Evolutionary conservation across 1,140 invertebrate species (phyloP).

Genomic region (Lysiphlebus fabarum): DNA sequence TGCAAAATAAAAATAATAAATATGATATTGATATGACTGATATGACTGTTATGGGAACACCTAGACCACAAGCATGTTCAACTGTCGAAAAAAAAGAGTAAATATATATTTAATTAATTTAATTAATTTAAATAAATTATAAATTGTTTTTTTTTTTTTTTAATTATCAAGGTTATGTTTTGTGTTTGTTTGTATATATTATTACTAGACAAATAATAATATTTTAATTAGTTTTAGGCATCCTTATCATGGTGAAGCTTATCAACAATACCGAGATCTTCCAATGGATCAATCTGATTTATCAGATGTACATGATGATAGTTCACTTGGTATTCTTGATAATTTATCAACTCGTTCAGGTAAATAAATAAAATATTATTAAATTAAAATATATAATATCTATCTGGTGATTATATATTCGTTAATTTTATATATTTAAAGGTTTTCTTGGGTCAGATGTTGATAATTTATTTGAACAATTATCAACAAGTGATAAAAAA

Average conservation of each 20-base stretch:
- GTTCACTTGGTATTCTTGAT: slow-evolving; percentile 20
- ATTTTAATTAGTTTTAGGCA: too few relatives aligned
- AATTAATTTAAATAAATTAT: background rate
- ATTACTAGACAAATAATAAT: background rate
- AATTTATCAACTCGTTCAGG: slow-evolving; percentile 23
- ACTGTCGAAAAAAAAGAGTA: slow-evolving; percentile 38
- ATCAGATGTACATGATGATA: background rate
- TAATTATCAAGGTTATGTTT: background rate
- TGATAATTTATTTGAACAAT: too few relatives aligned
- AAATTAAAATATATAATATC: too few relatives aligned
- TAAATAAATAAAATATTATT: too few relatives aligned
- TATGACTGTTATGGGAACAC: slow-evolving; percentile 38
- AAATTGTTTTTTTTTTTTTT: background rate
- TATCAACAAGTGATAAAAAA: background rate
- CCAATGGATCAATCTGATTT: background rate
- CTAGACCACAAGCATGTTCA: slow-evolving; percentile 43
- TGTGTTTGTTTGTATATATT: background rate
- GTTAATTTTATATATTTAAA: too few relatives aligned
- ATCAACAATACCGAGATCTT: background rate
- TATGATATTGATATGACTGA: slow-evolving; percentile 28
- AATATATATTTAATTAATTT: slow-evolving; percentile 12
- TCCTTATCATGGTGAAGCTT: background rate
- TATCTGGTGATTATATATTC: too few relatives aligned
- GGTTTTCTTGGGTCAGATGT: background rate
- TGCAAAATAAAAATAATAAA: background rate